Conservation (phyloP, 2,888 invertebrate genomes). For the Smittia sp. region DNA sequence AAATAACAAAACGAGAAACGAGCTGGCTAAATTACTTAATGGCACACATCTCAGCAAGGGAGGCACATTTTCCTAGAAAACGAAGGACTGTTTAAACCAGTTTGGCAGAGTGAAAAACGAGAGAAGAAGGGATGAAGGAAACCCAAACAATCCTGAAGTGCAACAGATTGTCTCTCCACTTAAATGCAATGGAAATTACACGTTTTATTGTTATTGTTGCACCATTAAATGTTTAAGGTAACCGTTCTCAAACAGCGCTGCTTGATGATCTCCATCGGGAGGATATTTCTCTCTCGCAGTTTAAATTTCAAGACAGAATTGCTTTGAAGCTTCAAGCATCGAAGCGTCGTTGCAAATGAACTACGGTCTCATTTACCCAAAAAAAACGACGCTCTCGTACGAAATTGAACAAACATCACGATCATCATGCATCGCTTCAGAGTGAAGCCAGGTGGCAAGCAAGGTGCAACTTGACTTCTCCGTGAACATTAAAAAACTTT, state of each 20-base stretch:
- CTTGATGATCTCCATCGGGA: background rate
- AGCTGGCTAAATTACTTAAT: conserved; percentile 17
- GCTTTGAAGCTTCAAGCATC: background rate
- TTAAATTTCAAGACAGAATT: background rate
- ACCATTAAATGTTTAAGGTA: conserved; percentile 14
- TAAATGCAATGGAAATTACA: conserved; percentile 31
- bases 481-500: conserved; percentile 24
- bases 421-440: conserved; percentile 17
- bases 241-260: background rate
- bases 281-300: background rate
- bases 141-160: conserved; percentile 10
- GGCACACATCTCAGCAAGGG: background rate
- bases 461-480: conserved; percentile 12
- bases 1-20: background rate
- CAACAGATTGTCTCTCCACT: conserved; percentile 29
- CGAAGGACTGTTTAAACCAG: conserved; percentile 20
- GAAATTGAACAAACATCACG: conserved; percentile 23
- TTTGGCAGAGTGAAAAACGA: background rate
- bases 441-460: conserved; percentile 36
- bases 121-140: background rate
- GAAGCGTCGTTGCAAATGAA: background rate
- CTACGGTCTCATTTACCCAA: background rate
- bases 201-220: conserved; percentile 34
- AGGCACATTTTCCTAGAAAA: background rate
- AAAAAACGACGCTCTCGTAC: background rate